phyloP scores from a whole-genome alignment of 2,113 vertebrate genomes.

The Camelus bactrianus region DNA sequence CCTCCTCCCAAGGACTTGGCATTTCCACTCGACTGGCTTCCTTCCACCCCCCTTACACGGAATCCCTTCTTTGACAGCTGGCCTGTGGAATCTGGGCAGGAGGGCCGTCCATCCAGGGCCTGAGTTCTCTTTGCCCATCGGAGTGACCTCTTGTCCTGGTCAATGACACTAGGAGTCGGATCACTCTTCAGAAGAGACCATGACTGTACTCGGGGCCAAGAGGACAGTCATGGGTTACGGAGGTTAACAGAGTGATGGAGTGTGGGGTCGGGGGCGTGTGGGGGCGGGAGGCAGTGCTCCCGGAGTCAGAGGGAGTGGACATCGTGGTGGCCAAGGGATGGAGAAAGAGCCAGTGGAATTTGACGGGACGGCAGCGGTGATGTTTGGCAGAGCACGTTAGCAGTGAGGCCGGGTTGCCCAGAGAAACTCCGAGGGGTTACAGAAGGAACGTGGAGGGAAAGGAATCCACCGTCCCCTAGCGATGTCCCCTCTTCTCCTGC shows the following conservation, averaged over 20 bases:
- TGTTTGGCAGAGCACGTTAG: neutral
- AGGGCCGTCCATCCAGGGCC: neutral
- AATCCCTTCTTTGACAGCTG: neutral
- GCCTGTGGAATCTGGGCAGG: neutral
- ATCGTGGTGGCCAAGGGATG: accelerated
- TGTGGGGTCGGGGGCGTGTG: accelerated
- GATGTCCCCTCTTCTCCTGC: neutral
- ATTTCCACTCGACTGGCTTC: neutral
- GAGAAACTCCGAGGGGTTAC: neutral
- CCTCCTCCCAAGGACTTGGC: neutral
- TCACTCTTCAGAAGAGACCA: neutral
- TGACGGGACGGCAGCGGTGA: neutral
- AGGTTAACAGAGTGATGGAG: neutral
- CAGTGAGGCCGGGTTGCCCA: neutral
- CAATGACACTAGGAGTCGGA: neutral
- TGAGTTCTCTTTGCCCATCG: neutral
- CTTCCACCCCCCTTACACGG: neutral
- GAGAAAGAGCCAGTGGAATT: neutral
- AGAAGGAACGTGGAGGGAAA: neutral
- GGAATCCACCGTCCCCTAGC: neutral
- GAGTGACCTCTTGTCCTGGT: neutral
- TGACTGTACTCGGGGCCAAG: neutral
- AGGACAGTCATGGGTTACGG: neutral
- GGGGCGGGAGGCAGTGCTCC: neutral
- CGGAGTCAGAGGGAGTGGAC: neutral